Evolutionary conservation across 2,888 invertebrate species (phyloP).

Genomic region (Drosophila formosana): DNA sequence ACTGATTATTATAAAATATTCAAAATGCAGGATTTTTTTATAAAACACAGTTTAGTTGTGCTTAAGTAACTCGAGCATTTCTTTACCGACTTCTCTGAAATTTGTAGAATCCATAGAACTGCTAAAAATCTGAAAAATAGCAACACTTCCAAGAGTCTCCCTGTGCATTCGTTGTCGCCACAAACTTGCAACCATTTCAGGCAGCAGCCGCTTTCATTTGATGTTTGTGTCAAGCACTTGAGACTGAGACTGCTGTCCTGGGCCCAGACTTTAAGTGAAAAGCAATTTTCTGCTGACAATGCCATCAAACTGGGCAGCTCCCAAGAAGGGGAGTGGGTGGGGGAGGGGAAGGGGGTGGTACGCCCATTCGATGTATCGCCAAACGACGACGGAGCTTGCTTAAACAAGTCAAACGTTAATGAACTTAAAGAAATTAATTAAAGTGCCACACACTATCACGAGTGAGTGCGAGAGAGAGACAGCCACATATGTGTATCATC

Average conservation of each 20-base stretch:
- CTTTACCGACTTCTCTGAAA: not conserved
- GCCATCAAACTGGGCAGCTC: constrained; percentile 43
- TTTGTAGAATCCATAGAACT: not conserved
- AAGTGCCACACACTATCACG: constrained; percentile 58
- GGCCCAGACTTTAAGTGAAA: constrained; percentile 34
- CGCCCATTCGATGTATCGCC: constrained; percentile 67
- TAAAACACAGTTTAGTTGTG: too few relatives aligned
- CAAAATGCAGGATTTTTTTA: too few relatives aligned
- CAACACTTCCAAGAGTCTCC: not conserved
- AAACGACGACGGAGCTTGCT: constrained; percentile 44
- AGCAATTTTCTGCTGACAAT: constrained; percentile 56
- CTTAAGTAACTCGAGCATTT: not conserved
- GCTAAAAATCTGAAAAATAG: too few relatives aligned
- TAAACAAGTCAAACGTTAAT: constrained; percentile 79
- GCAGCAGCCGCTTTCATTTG: constrained; percentile 9
- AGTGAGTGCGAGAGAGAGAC: constrained; percentile 12
- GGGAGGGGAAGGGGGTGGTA: not conserved
- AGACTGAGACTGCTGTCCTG: not conserved
- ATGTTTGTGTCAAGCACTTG: constrained; percentile 3
- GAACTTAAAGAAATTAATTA: constrained; percentile 81
- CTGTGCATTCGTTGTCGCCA: constrained; percentile 2
- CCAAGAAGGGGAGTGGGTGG: not conserved
- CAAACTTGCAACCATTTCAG: constrained; percentile 20
- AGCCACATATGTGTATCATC: constrained; percentile 27
- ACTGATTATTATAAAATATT: too few relatives aligned